Base-by-base conservation (phyloP, 2,113 vertebrate genomes). In the Python bivittatus region DNA sequence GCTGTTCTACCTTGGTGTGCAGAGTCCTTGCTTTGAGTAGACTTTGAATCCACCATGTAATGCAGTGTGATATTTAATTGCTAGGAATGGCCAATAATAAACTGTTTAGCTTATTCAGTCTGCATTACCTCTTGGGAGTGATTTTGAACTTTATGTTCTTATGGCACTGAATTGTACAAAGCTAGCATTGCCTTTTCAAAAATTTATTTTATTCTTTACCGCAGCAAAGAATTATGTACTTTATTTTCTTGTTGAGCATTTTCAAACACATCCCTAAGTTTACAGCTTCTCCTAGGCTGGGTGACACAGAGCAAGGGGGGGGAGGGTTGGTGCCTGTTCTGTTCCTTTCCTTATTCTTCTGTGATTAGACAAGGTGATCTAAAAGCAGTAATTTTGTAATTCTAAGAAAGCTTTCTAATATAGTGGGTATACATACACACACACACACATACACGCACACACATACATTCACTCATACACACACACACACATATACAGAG, bases 11-110 rank as follows among this genome's bases (percentile, higher is more conserved):
- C 6, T 88, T 20, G 38, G 92, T 5, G 1, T 95, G 58, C 84
- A 79, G 87, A 92, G 48, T 44, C 56, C 44, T 57, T 54, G 4
- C 85, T 94, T 95, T 13, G 94, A 92, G 64, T 4, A 86, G 61
- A 57, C 64, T 96, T 94, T 91, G 84, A 95, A 91, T 11, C 88
- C 94, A 92, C 54, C 27, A 5, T 84, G 91, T 85, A 86, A 93
- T 92, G 44, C 94, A 1, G 8, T 90, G 4, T 91, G 60, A 22
- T 38, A 88, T 27, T 93, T 94, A 93, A 94, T 93, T 94, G 72
- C 38, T 9, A n/a, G 86, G 11, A 93, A 3, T 86, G 61, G 68
- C 20, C 20, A 90, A 29, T 84, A 91, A 91, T 9, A 84, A 33
- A 54, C 1, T 48, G 44, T 54, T 91, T 4, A 87, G 27, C 86